A percentile compares a stretch with the other conserved stretches of the same genome.
phyloP scores from a whole-genome alignment of 2,888 invertebrate species.

The Chrysolina haemoptera region DNA sequence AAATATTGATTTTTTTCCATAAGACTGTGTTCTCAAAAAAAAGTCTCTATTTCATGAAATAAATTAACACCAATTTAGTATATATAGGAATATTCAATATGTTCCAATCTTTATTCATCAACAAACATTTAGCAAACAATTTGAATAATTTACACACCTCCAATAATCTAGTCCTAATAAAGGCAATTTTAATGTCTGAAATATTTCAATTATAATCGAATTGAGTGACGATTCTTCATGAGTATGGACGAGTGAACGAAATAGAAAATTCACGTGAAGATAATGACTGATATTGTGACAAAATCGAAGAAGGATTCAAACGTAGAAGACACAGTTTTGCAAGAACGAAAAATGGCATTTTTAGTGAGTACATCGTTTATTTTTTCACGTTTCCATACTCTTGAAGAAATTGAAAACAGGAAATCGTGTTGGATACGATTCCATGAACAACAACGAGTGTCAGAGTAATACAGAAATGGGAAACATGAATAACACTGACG shows the following conservation, averaged over 20 bases:
- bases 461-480: conserved; percentile 16
- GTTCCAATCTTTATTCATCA: background rate
- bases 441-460: conserved; percentile 33
- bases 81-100: background rate
- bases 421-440: background rate
- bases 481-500: conserved; percentile 39
- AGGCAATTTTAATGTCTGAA: background rate
- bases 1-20: background rate
- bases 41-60: background rate
- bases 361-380: too few species aligned
- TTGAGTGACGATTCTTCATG: background rate
- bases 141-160: background rate
- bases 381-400: background rate
- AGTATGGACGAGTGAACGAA: background rate
- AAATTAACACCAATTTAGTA: background rate
- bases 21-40: too few species aligned
- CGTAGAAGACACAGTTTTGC: too few species aligned
- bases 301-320: too few species aligned
- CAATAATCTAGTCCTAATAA: background rate
- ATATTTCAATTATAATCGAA: background rate
- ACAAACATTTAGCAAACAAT: background rate
- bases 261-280: too few species aligned
- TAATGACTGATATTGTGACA: too few species aligned
- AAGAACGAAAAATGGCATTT: too few species aligned
- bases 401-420: background rate